A percentile compares a stretch with the other conserved stretches of the same genome.
phyloP scores from a whole-genome alignment of 2,113 vertebrate species.

The Machaerirhynchus nigripectus region DNA sequence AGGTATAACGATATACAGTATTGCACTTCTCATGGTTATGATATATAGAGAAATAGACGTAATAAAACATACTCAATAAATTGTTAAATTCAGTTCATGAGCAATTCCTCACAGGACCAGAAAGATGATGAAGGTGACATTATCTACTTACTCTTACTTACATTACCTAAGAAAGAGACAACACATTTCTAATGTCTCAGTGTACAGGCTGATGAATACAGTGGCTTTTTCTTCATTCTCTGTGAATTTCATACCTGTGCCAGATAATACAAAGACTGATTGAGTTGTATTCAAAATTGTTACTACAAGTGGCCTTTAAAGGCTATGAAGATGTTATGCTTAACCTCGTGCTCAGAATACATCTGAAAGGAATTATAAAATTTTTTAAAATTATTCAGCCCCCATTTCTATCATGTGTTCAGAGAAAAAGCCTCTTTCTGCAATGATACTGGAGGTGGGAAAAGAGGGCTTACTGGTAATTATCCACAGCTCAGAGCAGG shows the following conservation, averaged over 20 bases:
- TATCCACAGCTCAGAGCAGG: neutral
- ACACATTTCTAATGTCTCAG: neutral
- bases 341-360: neutral
- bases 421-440: neutral
- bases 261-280: neutral
- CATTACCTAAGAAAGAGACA: neutral
- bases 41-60: neutral
- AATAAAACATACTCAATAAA: neutral
- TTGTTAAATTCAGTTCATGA: neutral
- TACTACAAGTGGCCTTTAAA: neutral
- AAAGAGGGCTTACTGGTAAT: neutral
- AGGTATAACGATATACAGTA: neutral
- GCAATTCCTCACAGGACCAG: neutral
- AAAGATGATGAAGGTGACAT: neutral
- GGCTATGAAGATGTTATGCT: neutral
- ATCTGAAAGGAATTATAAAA: neutral
- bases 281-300: neutral
- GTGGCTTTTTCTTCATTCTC: neutral
- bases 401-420: fast-evolving
- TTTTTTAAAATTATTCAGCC: neutral
- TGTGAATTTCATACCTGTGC: neutral
- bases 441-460: neutral
- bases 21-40: neutral
- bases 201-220: neutral
- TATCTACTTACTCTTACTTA: neutral